A percentile compares a stretch with the other conserved stretches of the same genome.
phyloP scores from a whole-genome alignment of 1,140 invertebrate genomes.

The Phenacoccus solenopsis region DNA sequence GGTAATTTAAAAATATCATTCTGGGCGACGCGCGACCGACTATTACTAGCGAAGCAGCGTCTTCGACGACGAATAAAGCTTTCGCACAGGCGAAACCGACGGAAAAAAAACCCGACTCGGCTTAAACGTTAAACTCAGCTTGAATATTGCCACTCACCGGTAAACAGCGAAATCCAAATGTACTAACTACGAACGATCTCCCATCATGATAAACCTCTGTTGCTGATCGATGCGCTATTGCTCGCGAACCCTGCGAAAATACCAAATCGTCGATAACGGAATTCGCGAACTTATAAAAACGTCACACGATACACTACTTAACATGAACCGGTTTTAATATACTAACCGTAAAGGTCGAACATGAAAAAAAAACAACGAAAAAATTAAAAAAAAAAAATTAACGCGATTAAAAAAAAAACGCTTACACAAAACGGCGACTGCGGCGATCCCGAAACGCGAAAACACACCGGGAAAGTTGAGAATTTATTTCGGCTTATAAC shows the following conservation, averaged over 20 bases:
- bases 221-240: neutral
- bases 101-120: no score
- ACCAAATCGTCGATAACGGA: no score
- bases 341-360: neutral
- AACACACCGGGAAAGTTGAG: neutral
- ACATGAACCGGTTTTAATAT: neutral
- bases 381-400: neutral
- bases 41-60: neutral
- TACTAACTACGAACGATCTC: neutral
- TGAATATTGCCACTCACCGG: neutral
- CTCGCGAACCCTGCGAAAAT: neutral
- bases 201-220: neutral
- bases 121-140: neutral
- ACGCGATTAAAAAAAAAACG: neutral
- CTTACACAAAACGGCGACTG: no score
- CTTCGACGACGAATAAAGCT: no score
- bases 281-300: neutral
- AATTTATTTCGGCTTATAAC: neutral
- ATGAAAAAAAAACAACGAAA: neutral
- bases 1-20: neutral
- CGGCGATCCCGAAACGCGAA: neutral
- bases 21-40: neutral
- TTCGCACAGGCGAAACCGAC: no score
- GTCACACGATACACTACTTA: neutral
- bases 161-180: neutral